Conservation (phyloP, 2,888 invertebrate species). For the Leptarthrus brevirostris region DNA sequence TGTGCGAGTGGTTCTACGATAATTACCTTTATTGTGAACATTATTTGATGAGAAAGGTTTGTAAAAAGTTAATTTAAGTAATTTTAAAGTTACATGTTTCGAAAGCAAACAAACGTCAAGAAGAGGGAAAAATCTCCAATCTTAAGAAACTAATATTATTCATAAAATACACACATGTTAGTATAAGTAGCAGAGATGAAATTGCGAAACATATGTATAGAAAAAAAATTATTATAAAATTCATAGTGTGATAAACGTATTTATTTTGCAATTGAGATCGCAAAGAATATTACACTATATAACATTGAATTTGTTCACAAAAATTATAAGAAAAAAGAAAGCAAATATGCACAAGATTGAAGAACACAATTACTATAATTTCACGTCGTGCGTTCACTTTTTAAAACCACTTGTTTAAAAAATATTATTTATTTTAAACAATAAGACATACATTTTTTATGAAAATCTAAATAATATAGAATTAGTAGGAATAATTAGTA, state of each 20-base stretch:
- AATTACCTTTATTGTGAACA: slow-evolving; percentile 2
- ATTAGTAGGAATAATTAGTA: slow-evolving; percentile 15
- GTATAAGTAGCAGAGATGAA: slow-evolving; percentile 24
- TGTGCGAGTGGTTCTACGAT: slow-evolving; percentile 55
- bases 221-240: neutral
- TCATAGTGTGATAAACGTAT: slow-evolving; percentile 40
- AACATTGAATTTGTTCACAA: slow-evolving; percentile 37
- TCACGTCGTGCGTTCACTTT: no score
- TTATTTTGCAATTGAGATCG: slow-evolving; percentile 2
- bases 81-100: neutral
- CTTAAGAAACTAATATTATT: slow-evolving; percentile 30
- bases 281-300: no score
- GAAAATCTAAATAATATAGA: slow-evolving; percentile 7
- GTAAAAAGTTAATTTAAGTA: neutral
- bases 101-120: neutral
- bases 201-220: slow-evolving; percentile 3
- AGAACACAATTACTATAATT: no score
- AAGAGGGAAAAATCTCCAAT: neutral
- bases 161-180: slow-evolving; percentile 26
- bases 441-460: neutral
- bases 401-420: no score
- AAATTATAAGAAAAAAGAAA: neutral
- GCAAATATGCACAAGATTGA: neutral
- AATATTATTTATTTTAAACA: neutral
- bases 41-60: neutral